These are phyloP conservation scores for Eugnorisma glareosa DNA, from an alignment of 2,888 invertebrate species.

Conservation along the genomic window DNA sequence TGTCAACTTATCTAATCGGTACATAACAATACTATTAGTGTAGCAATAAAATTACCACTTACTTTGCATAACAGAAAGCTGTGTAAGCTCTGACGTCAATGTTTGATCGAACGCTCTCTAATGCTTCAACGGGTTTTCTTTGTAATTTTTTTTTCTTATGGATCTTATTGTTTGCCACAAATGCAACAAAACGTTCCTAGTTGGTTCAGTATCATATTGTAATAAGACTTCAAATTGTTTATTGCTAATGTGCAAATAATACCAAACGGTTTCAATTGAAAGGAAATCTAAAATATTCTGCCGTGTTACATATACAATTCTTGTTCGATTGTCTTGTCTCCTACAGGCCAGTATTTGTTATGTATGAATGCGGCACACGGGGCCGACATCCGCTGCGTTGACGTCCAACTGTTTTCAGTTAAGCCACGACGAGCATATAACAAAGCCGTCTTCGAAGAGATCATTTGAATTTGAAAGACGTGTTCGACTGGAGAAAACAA, in stretches of 20 bases:
- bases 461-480: slow-evolving; percentile 79
- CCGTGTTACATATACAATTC: slow-evolving; percentile 78
- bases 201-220: neutral
- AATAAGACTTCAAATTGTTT: neutral
- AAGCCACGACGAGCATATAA: slow-evolving; percentile 78
- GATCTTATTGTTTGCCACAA: neutral
- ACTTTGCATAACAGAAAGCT: slow-evolving; percentile 67
- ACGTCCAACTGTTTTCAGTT: slow-evolving; percentile 87
- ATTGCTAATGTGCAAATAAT: slow-evolving; percentile 24
- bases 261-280: slow-evolving; percentile 40
- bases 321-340: slow-evolving; percentile 83
- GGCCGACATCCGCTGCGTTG: slow-evolving; percentile 85
- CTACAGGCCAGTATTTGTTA: slow-evolving; percentile 81
- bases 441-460: slow-evolving; percentile 77
- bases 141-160: slow-evolving; percentile 36
- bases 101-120: slow-evolving; percentile 61
- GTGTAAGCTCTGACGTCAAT: slow-evolving; percentile 71
- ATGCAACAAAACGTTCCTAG: neutral
- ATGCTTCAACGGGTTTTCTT: slow-evolving; percentile 39
- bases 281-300: slow-evolving; percentile 75
- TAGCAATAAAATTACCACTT: slow-evolving; percentile 58
- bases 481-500: slow-evolving; percentile 73
- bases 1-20: slow-evolving; percentile 60
- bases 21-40: slow-evolving; percentile 59
- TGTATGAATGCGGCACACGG: slow-evolving; percentile 81